Base-by-base conservation (phyloP, 2,113 vertebrate genomes). In the Potamarius usumacintae region DNA sequence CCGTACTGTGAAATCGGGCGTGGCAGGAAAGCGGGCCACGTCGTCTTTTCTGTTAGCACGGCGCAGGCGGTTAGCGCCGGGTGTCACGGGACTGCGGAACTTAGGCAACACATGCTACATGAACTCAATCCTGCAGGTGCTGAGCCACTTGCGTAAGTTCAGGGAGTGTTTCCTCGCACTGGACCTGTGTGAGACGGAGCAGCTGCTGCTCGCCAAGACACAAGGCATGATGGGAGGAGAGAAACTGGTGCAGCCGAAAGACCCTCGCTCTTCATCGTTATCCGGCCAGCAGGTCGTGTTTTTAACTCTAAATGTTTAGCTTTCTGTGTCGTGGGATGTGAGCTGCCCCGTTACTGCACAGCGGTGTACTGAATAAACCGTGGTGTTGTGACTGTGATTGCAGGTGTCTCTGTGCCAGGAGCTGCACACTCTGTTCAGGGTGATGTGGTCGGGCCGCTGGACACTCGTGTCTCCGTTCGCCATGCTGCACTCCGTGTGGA, bases 361-460 rank as follows among this genome's bases (percentile, higher is more conserved):
- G 0, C 53, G 11, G 53, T 1, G 4, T 57, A 1, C 15, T 57
- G 52, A 57, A 18, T 30, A 30, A 57, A 55, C 12, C 6, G 52
- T 42, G 63, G 25, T 7, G 2, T n/a, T 27, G 11, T 80, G 15
- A 15, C 7, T 83, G 82, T 84, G 82, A 1, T 85, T 60, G n/a
- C 27, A 98, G 95, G 97, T 99, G 94, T 99, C 98, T 81, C 96
- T 99, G 81, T 99, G 98, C 93, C 98, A 98, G 17, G 98, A 99
- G 92, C 93, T 99, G 92, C 98, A 99, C 95, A 99, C 98, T 0
- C 97, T 99, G 71, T 99, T 99, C 94, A 95, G 98, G 92, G 97
- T 99, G 92, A 99, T 99, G 98, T 99, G 98, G 98, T 99, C 98
- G 0, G 98, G 98, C 76, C 97, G 96, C 89, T 99, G 98, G 98